phyloP scores from a whole-genome alignment of 2,797 vertebrate genomes.

The Dromococcyx pavoninus region DNA sequence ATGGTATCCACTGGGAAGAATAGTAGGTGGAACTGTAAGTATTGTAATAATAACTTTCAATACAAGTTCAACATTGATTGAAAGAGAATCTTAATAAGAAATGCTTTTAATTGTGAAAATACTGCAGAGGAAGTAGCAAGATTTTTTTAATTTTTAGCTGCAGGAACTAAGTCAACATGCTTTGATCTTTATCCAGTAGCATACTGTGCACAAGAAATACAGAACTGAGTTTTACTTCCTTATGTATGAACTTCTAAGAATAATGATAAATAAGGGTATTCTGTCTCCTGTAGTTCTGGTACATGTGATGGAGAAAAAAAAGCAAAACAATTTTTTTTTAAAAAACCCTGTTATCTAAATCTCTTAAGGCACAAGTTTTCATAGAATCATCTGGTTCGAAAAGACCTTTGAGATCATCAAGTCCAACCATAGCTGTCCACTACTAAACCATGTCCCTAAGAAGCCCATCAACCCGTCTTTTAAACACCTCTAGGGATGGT shows the following conservation, averaged over 20 bases:
- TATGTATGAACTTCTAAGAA: neutral
- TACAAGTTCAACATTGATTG: neutral
- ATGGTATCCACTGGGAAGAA: slow-evolving; percentile 97
- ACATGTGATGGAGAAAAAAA: neutral
- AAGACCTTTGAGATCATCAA: too few species aligned
- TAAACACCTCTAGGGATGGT: too few species aligned
- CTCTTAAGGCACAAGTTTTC: neutral
- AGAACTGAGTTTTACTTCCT: neutral
- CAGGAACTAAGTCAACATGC: neutral
- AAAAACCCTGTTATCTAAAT: neutral
- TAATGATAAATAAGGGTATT: neutral
- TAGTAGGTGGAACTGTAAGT: slow-evolving; percentile 97
- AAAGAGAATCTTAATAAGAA: neutral
- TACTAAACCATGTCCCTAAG: too few species aligned
- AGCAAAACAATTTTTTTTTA: accelerated
- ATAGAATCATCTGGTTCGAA: too few species aligned
- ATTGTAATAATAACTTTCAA: neutral
- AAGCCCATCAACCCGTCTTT: too few species aligned
- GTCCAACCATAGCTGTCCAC: too few species aligned
- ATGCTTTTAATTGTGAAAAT: neutral
- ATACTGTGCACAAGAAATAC: neutral
- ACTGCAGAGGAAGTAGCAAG: neutral
- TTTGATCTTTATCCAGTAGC: neutral
- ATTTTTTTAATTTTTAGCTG: slow-evolving; percentile 11
- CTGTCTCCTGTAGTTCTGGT: neutral